Conservation (phyloP, 2,797 vertebrate genomes). For the Aeoliscus strigatus region DNA sequence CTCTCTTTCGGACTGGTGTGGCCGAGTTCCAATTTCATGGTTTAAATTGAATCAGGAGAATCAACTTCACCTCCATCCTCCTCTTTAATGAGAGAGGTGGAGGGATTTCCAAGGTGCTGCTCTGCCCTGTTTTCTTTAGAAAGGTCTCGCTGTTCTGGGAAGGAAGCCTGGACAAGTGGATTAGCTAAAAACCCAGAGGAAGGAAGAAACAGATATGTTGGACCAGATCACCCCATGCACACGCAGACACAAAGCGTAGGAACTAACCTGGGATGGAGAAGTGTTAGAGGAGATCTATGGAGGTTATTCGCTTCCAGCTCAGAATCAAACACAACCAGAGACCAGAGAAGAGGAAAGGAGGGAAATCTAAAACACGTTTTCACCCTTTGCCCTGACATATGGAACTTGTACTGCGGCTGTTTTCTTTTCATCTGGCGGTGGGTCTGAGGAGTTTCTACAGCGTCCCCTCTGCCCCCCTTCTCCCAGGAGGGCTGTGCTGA, state of each 20-base stretch:
- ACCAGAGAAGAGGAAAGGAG: conserved; percentile 36
- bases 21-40: conserved; percentile 65
- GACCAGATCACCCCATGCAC: conserved; percentile 33
- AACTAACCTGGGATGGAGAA: conserved; percentile 45
- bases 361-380: conserved; percentile 71
- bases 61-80: conserved; percentile 66
- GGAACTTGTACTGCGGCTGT: conserved; percentile 60
- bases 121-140: conserved; percentile 73
- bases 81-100: conserved; percentile 63
- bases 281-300: conserved; percentile 56
- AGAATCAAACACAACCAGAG: conserved; percentile 54
- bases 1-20: conserved; percentile 19
- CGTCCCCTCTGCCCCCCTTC: conserved; percentile 53
- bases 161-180: conserved; percentile 70
- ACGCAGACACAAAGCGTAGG: conserved; percentile 23
- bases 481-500: conserved; percentile 52
- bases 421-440: conserved; percentile 72
- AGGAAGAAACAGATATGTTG: conserved; percentile 68
- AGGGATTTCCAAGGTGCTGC: conserved; percentile 69
- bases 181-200: conserved; percentile 70
- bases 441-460: conserved; percentile 46
- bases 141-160: conserved; percentile 69
- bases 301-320: conserved; percentile 57
- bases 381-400: conserved; percentile 62
- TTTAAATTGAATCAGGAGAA: conserved; percentile 76